Evolutionary conservation across 1,140 invertebrate species (phyloP), one percentile per base, ranked within the genome.

Genomic region (Idris sp.): DNA sequence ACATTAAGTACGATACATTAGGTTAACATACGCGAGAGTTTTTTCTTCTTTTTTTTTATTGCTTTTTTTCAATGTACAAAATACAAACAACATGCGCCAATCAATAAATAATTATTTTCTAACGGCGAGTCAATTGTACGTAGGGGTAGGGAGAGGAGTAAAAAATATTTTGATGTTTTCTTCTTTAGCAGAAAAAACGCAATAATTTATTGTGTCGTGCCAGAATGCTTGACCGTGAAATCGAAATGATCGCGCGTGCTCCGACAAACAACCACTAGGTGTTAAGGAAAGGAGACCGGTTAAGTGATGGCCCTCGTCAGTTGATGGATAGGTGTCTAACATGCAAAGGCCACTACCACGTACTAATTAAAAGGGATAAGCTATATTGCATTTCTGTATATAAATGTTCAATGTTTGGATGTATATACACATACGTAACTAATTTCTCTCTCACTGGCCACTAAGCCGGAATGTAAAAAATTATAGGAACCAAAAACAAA

Each of bases 341-440:
- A 68, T 68, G 53, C 64, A 68, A 58, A 68, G 64, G 64, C 43
- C 64, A 68, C 64, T 68, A 68, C 64, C 53, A 68, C 35, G 49
- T 67, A 67, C 62, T 67, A 58, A 56, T 58, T 11, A 40, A n/a
- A n/a, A n/a, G 46, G 36, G 28, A 19, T 43, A 69, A 56, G 43
- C 53, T 58, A 56, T 33, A 9, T 54, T n/a, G n/a, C n/a, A n/a
- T n/a, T n/a, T n/a, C n/a, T n/a, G n/a, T n/a, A n/a, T n/a, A n/a
- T n/a, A n/a, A n/a, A n/a, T n/a, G n/a, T n/a, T n/a, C n/a, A n/a
- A n/a, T n/a, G n/a, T 14, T 28, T 38, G 46, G 43, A 9, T 54
- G 61, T 65, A 54, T 46, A 44, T 31, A 38, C 18, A 59, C 13
- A 56, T 59, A 71, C 13, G 31, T 46, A 14, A 10, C 65, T 69